These are phyloP conservation scores for Heliornis fulica DNA, from an alignment of 2,113 vertebrate genomes.

Conservation along the genomic window DNA sequence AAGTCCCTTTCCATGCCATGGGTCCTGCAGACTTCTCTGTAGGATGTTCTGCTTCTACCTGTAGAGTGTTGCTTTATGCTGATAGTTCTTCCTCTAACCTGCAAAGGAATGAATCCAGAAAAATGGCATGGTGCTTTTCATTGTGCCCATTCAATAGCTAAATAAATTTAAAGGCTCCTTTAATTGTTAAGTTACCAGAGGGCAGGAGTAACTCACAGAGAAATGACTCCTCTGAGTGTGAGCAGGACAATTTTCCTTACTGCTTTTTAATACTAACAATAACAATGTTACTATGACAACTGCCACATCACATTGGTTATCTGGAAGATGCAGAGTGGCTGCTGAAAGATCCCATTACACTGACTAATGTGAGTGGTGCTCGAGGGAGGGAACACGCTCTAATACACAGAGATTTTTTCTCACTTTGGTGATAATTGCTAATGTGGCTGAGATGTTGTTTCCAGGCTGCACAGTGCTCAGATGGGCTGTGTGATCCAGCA, in stretches of 20 bases:
- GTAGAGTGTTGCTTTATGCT: not conserved
- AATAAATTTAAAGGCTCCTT: not conserved
- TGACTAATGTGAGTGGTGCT: not conserved
- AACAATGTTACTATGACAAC: conserved; percentile 39
- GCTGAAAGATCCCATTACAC: conserved; percentile 27
- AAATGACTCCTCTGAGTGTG: not conserved
- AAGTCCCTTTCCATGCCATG: not conserved
- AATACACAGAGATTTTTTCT: not conserved
- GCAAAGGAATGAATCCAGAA: not conserved
- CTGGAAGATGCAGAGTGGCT: conserved; percentile 3
- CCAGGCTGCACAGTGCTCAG: not conserved
- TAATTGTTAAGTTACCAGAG: not conserved
- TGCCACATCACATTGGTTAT: not conserved
- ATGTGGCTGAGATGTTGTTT: not conserved
- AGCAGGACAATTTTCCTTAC: conserved; percentile 8
- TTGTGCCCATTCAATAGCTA: not conserved
- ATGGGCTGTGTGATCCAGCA: not conserved
- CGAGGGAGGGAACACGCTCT: not conserved
- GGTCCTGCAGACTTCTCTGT: not conserved
- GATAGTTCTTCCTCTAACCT: not conserved
- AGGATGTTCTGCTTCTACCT: not conserved
- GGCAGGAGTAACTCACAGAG: not conserved
- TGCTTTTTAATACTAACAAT: conserved; percentile 23
- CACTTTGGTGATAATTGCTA: not conserved
- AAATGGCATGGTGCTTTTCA: not conserved